These are phyloP conservation scores for Chloebia gouldiae DNA, from an alignment of 2,113 vertebrate genomes.

Conservation along the genomic window DNA sequence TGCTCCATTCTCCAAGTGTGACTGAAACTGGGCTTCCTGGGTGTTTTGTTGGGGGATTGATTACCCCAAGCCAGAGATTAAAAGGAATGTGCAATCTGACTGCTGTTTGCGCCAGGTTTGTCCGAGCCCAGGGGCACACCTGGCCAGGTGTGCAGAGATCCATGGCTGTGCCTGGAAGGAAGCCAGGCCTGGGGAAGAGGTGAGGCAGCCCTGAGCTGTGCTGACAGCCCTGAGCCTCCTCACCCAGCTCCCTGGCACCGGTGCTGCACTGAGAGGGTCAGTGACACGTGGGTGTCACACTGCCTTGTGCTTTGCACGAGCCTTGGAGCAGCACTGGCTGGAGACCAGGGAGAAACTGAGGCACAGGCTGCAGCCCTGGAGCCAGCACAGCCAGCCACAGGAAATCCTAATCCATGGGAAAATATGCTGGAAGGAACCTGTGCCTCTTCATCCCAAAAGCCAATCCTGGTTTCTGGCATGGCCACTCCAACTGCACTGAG, in stretches of 20 bases:
- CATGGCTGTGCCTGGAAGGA: not conserved
- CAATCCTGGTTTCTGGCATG: rapidly evolving
- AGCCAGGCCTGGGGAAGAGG: not conserved
- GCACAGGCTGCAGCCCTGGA: not conserved
- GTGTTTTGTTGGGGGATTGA: not conserved
- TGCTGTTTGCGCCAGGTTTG: not conserved
- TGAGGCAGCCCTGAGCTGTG: not conserved
- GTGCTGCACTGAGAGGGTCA: rapidly evolving
- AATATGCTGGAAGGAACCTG: rapidly evolving
- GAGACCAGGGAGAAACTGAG: not conserved
- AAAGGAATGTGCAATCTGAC: not conserved
- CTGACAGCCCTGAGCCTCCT: not conserved
- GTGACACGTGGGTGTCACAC: not conserved
- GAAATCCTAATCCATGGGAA: not conserved
- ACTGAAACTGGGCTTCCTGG: not conserved
- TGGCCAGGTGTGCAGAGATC: not conserved
- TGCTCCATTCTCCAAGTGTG: not conserved
- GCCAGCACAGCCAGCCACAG: not conserved
- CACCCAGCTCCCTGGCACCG: not conserved
- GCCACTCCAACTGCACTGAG: not conserved
- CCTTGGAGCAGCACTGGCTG: not conserved
- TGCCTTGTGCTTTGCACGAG: rapidly evolving
- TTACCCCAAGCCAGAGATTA: slow-evolving; percentile 22
- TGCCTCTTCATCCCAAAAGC: not conserved
- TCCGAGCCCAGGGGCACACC: not conserved